A percentile compares a stretch with the other conserved stretches of the same genome.
Evolutionary conservation across 2,888 invertebrate species (phyloP).

Genomic region (Mechanitis mazaeus): DNA sequence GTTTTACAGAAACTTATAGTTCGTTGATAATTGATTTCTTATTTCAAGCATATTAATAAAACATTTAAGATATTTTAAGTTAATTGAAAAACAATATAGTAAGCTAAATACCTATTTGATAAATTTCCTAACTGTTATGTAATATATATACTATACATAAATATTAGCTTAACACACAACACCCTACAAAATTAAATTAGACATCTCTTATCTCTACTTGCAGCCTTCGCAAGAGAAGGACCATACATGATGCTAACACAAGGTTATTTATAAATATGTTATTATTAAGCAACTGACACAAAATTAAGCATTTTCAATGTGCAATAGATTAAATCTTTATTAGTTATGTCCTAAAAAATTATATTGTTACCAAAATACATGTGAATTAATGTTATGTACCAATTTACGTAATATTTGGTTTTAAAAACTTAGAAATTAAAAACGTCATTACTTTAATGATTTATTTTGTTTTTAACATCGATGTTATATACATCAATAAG

Average conservation of each 20-base stretch:
- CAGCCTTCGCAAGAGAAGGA: not conserved
- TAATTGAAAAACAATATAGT: not conserved
- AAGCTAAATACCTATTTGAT: too few species aligned
- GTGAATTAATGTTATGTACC: not conserved
- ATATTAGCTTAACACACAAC: too few species aligned
- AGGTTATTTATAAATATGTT: too few species aligned
- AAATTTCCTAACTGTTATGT: too few species aligned
- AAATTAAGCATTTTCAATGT: not conserved
- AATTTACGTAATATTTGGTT: too few species aligned
- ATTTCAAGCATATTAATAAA: not conserved
- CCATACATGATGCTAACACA: not conserved
- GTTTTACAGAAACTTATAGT: not conserved
- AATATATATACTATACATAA: too few species aligned
- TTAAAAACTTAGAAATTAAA: too few species aligned
- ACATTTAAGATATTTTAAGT: not conserved
- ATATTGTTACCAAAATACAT: not conserved
- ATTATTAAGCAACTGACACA: not conserved
- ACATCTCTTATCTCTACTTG: not conserved
- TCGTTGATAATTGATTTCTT: not conserved
- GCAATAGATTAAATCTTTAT: not conserved
- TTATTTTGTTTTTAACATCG: not conserved
- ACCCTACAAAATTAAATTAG: not conserved
- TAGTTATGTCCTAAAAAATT: not conserved
- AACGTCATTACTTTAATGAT: too few species aligned
- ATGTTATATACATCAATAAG: not conserved